Conservation (phyloP, 2,113 vertebrate species). For the Zosterops japonicus region DNA sequence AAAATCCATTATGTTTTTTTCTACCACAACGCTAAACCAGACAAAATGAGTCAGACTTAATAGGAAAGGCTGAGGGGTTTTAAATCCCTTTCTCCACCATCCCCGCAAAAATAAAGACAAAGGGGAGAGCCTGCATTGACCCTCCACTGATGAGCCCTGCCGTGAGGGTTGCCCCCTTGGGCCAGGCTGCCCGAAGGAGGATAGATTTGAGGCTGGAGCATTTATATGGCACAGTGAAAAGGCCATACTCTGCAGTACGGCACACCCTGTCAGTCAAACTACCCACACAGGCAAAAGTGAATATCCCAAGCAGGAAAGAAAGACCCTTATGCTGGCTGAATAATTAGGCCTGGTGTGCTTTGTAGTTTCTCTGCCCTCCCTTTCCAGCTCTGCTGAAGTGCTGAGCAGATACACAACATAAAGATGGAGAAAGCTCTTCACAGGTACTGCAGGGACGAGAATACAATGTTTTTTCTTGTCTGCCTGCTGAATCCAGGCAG, state of each 20-base stretch:
- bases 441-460: constrained; percentile 2
- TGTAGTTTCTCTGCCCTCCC: not conserved
- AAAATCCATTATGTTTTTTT: constrained; percentile 73
- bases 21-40: constrained; percentile 46
- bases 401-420: not conserved
- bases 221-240: rapidly evolving
- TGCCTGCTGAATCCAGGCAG: not conserved
- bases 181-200: not conserved
- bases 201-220: not conserved
- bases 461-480: not conserved
- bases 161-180: not conserved
- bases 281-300: not conserved
- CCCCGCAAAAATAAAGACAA: not conserved
- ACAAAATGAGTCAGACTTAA: constrained; percentile 62
- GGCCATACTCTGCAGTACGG: not conserved
- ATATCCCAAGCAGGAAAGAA: not conserved
- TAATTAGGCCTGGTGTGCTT: constrained; percentile 39
- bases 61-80: constrained; percentile 37
- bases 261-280: not conserved
- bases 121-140: not conserved
- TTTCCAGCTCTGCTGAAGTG: not conserved
- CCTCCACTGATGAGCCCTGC: not conserved
- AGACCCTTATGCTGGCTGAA: not conserved
- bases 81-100: not conserved
- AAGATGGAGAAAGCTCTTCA: not conserved